phyloP scores from a whole-genome alignment of 1,140 invertebrate species.

The Oedothorax gibbosus region DNA sequence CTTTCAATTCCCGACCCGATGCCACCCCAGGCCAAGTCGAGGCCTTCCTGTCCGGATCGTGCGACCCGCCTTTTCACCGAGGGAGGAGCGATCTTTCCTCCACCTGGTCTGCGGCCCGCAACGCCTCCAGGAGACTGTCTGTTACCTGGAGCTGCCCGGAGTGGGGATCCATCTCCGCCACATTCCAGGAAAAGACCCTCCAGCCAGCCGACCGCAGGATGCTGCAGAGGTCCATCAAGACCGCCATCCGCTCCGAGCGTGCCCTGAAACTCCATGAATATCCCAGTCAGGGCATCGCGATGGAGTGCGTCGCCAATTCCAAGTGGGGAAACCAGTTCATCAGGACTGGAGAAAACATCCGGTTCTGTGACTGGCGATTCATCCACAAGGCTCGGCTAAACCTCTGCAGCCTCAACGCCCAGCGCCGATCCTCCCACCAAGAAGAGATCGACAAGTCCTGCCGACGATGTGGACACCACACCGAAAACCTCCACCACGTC shows the following conservation, averaged over 20 bases:
- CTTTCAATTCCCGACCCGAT: background rate
- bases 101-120: background rate
- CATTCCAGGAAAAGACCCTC: too few species aligned
- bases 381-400: slow-evolving; percentile 66
- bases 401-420: slow-evolving; percentile 50
- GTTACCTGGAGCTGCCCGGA: too few species aligned
- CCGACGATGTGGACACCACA: background rate
- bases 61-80: background rate
- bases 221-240: too few species aligned
- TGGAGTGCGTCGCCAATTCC: too few species aligned
- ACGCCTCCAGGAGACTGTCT: background rate
- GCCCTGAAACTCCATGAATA: too few species aligned
- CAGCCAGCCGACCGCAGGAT: too few species aligned
- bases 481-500: too few species aligned
- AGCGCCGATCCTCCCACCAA: background rate
- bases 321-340: slow-evolving; percentile 60
- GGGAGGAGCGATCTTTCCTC: background rate
- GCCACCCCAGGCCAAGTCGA: background rate
- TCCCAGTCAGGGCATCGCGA: background rate
- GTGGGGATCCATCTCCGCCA: too few species aligned
- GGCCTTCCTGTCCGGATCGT: background rate
- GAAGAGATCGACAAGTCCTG: background rate
- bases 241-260: too few species aligned
- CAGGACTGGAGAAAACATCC: slow-evolving; percentile 62
- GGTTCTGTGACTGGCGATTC: slow-evolving; percentile 68